These are phyloP conservation scores for Bombylius major DNA, from an alignment of 2,888 invertebrate species.

Conservation along the genomic window DNA sequence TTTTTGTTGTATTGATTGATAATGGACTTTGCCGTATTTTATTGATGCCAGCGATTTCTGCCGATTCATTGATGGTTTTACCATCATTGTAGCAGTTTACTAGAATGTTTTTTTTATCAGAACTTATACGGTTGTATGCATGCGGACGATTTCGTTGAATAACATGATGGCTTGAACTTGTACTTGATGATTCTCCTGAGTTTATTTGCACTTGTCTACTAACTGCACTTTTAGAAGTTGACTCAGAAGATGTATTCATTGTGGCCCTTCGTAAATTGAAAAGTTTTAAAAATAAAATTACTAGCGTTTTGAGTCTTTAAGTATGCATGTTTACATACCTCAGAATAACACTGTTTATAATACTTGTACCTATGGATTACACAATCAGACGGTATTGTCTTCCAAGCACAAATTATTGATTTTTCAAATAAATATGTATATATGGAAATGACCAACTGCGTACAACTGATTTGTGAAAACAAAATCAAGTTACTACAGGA, in stretches of 20 bases:
- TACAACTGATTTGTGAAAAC: too few species aligned
- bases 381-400: too few species aligned
- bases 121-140: slow-evolving; percentile 1
- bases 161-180: not conserved
- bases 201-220: not conserved
- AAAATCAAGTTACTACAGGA: too few species aligned
- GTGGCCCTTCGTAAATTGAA: not conserved
- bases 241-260: not conserved
- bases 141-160: not conserved
- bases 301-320: not conserved
- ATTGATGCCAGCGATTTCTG: slow-evolving; percentile 4
- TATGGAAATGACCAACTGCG: too few species aligned
- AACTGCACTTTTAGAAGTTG: not conserved
- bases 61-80: slow-evolving; percentile 1
- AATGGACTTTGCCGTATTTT: slow-evolving; percentile 4
- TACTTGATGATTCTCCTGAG: not conserved
- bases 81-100: slow-evolving; percentile 1
- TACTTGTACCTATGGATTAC: too few species aligned
- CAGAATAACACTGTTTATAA: not conserved
- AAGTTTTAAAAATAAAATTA: slow-evolving; percentile 1
- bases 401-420: too few species aligned
- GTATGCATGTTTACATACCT: not conserved
- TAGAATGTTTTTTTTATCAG: slow-evolving; percentile 1
- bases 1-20: slow-evolving; percentile 2
- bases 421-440: too few species aligned